Percentiles rank a stretch among this genome's conserved stretches.
phyloP scores from a whole-genome alignment of 2,113 vertebrate genomes.

The Mystacornis crossleyi region DNA sequence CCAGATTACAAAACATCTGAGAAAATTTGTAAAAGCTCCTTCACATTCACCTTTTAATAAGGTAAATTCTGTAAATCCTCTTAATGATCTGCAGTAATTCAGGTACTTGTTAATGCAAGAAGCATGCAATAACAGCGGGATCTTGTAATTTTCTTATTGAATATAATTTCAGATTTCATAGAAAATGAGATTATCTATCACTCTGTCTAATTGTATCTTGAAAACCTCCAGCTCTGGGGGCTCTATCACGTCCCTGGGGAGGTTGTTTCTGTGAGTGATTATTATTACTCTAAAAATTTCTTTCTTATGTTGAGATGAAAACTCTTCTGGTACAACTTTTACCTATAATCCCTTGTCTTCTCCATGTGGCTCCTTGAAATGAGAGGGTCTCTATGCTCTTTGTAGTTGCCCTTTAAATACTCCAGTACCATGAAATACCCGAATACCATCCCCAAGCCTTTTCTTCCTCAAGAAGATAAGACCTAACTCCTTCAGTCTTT shows the following conservation, averaged over 20 bases:
- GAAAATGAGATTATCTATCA: not conserved
- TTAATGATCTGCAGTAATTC: not conserved
- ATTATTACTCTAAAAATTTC: not conserved
- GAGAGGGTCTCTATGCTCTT: not conserved
- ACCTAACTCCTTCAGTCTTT: not conserved
- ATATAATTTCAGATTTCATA: not conserved
- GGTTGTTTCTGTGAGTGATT: not conserved
- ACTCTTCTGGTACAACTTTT: not conserved
- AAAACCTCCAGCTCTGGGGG: not conserved
- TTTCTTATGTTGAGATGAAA: not conserved
- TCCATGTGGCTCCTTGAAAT: not conserved
- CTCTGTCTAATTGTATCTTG: not conserved
- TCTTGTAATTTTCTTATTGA: not conserved
- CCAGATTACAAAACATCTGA: not conserved
- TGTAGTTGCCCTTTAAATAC: not conserved
- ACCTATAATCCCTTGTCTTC: not conserved
- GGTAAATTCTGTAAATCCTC: not conserved
- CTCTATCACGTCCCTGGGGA: not conserved
- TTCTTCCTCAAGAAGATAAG: not conserved
- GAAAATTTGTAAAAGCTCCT: not conserved
- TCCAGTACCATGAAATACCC: not conserved
- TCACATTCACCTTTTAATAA: not conserved
- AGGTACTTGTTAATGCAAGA: not conserved
- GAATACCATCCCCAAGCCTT: not conserved
- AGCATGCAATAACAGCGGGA: rapidly evolving